phyloP scores from a whole-genome alignment of 2,888 invertebrate species.

The Smittia sp. region DNA sequence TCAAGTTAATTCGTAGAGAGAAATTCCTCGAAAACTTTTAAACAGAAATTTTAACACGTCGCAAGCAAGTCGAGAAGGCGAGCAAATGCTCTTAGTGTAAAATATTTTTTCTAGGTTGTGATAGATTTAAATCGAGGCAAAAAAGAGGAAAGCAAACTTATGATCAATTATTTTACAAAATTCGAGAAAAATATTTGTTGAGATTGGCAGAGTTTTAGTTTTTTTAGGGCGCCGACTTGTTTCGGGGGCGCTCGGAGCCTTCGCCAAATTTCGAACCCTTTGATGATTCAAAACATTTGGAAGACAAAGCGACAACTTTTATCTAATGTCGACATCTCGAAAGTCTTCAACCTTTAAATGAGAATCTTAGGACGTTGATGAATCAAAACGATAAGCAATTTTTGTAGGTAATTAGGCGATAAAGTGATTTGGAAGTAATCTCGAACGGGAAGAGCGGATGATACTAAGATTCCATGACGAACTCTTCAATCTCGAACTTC shows the following conservation, averaged over 20 bases:
- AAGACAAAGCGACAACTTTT: neutral
- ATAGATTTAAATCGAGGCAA: neutral
- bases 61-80: neutral
- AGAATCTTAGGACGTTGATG: neutral
- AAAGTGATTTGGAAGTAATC: too few relatives aligned
- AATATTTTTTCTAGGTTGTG: constrained; percentile 18
- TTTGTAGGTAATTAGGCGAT: neutral
- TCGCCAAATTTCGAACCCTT: neutral
- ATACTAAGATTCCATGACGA: too few relatives aligned
- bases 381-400: neutral
- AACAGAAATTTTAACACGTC: neutral
- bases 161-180: constrained; percentile 16
- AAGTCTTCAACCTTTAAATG: neutral
- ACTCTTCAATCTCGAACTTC: too few relatives aligned
- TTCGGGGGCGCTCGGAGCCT: neutral
- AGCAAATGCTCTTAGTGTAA: neutral
- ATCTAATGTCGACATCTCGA: neutral
- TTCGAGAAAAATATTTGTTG: neutral
- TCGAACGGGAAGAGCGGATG: too few relatives aligned
- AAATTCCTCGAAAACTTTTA: neutral
- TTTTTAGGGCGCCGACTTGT: neutral
- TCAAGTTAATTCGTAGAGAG: neutral
- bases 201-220: neutral
- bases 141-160: neutral
- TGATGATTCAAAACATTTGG: neutral